Percentiles rank a stretch among this genome's conserved stretches.
phyloP scores from a whole-genome alignment of 1,140 invertebrate genomes.

The Ridgeia piscesae region DNA sequence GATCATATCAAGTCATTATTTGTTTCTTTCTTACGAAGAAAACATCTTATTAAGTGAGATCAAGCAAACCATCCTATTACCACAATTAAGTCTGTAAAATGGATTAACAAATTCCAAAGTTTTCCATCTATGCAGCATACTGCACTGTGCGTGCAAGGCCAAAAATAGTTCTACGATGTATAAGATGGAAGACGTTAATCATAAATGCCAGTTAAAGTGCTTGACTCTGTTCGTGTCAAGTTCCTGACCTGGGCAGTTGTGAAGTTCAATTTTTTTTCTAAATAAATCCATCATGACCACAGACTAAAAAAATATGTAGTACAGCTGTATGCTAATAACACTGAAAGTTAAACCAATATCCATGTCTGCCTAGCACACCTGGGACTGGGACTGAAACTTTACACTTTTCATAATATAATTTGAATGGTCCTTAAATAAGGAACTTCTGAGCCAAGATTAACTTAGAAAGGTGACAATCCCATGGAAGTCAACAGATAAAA shows the following conservation, averaged over 20 bases:
- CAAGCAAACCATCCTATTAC: background rate
- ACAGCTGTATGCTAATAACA: background rate
- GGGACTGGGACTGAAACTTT: background rate
- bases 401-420: background rate
- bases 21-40: background rate
- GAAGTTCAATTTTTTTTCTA: background rate
- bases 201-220: background rate
- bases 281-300: background rate
- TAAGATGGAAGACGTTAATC: background rate
- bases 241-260: background rate
- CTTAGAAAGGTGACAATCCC: no score
- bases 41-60: background rate
- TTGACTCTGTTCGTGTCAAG: background rate
- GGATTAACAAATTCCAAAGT: background rate
- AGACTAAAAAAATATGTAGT: background rate
- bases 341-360: background rate
- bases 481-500: no score
- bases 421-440: no score
- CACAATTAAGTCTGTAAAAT: background rate
- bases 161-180: background rate
- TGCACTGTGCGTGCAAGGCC: background rate
- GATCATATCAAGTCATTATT: background rate
- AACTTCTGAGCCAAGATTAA: no score
- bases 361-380: background rate
- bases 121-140: background rate